phyloP scores from a whole-genome alignment of 2,888 invertebrate genomes.

The Athalia rosae region DNA sequence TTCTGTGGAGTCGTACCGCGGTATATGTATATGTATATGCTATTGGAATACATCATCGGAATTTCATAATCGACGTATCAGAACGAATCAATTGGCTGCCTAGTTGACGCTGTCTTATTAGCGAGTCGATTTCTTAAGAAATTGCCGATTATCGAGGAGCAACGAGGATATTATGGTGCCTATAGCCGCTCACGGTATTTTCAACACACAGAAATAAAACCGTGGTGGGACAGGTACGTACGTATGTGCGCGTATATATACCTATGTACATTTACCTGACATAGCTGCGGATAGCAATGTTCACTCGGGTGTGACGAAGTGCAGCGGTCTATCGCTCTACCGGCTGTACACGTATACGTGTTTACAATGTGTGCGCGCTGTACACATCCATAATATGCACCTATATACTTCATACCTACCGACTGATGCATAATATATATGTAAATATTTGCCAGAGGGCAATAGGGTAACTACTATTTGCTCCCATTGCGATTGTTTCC shows the following conservation, averaged over 20 bases:
- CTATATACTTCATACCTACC: neutral
- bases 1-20: too few relatives aligned
- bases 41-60: too few relatives aligned
- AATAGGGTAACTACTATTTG: slow-evolving; percentile 71
- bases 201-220: slow-evolving; percentile 34
- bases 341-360: slow-evolving; percentile 50
- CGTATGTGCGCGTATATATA: slow-evolving; percentile 9
- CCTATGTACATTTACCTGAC: slow-evolving; percentile 7
- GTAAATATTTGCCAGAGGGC: slow-evolving; percentile 64
- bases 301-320: slow-evolving; percentile 70
- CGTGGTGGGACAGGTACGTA: slow-evolving; percentile 36
- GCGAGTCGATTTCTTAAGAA: slow-evolving; percentile 56
- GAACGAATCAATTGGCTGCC: slow-evolving; percentile 39
- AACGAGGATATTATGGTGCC: slow-evolving; percentile 52
- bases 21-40: too few relatives aligned
- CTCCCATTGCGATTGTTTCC: slow-evolving; percentile 68
- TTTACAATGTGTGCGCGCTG: slow-evolving; percentile 51
- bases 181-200: slow-evolving; percentile 47
- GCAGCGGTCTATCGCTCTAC: slow-evolving; percentile 44
- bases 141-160: slow-evolving; percentile 52
- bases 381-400: neutral
- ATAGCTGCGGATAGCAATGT: slow-evolving; percentile 45
- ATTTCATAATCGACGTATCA: too few relatives aligned
- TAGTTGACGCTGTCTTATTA: slow-evolving; percentile 46
- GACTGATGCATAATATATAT: slow-evolving; percentile 36